Conservation (phyloP, 2,797 vertebrate genomes). For the Darevskia nairensis region DNA sequence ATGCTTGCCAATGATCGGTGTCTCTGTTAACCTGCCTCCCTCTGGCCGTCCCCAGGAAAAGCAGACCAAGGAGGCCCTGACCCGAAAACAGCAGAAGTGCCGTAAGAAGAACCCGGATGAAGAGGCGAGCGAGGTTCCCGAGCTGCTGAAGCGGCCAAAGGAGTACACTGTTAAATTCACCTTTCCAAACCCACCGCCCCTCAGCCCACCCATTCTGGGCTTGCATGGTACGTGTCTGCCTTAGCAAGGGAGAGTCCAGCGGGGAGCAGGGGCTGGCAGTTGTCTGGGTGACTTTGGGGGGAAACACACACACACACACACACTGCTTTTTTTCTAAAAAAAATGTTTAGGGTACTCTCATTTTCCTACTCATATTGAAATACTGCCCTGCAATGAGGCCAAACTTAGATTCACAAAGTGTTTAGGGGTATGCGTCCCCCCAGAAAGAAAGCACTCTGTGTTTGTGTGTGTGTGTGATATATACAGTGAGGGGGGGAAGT, state of each 20-base stretch:
- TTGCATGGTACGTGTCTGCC: conserved; percentile 82
- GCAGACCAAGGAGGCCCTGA: conserved; percentile 90
- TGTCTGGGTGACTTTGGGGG: neutral
- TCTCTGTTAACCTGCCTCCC: neutral
- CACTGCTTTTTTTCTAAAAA: neutral
- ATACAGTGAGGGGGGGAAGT: too few relatives aligned
- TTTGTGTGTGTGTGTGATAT: too few relatives aligned
- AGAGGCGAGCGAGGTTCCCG: conserved; percentile 83
- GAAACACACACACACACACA: neutral
- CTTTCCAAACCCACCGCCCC: conserved; percentile 90
- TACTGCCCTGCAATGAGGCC: too few relatives aligned
- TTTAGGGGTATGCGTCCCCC: too few relatives aligned
- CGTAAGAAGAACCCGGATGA: conserved; percentile 87
- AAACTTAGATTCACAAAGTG: too few relatives aligned
- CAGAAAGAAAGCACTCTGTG: too few relatives aligned
- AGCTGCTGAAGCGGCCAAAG: conserved; percentile 89
- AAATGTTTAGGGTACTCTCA: too few relatives aligned
- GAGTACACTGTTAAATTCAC: conserved; percentile 96
- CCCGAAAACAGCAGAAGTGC: conserved; percentile 91
- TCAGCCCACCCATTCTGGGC: conserved; percentile 91
- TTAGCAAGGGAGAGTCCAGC: neutral
- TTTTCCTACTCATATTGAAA: too few relatives aligned
- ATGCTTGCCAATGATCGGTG: neutral
- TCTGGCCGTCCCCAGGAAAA: conserved; percentile 82
- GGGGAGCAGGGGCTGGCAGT: too few relatives aligned